Conservation (phyloP, 2,113 vertebrate species). For the Hyperopisus bebe region DNA sequence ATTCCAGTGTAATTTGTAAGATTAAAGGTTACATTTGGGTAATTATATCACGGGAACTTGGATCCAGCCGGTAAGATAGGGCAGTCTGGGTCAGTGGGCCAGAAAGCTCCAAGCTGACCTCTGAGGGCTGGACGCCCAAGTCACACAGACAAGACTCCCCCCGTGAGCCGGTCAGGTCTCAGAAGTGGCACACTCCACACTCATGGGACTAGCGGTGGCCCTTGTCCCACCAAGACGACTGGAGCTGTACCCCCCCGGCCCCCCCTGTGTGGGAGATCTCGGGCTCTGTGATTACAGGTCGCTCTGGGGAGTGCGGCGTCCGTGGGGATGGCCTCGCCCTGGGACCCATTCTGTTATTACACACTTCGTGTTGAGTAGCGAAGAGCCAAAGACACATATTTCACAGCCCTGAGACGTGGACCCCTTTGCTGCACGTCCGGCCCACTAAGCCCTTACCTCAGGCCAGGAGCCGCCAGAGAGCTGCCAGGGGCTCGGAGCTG, state of each 20-base stretch:
- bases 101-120: neutral
- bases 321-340: slow-evolving; percentile 19
- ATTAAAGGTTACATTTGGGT: slow-evolving; percentile 54
- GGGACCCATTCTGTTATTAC: neutral
- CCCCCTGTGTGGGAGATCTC: slow-evolving; percentile 45
- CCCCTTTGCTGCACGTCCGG: slow-evolving; percentile 30
- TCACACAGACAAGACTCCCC: neutral
- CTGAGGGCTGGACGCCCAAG: neutral
- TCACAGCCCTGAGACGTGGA: slow-evolving; percentile 38
- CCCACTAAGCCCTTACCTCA: neutral
- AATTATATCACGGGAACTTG: slow-evolving; percentile 54
- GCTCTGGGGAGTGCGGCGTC: neutral
- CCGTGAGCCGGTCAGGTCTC: neutral
- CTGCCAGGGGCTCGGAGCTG: neutral
- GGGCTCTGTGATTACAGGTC: neutral
- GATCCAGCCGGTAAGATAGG: slow-evolving; percentile 16
- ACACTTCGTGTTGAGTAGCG: neutral
- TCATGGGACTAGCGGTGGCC: neutral
- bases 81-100: neutral
- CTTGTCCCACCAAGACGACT: neutral
- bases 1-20: slow-evolving; percentile 39
- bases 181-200: neutral
- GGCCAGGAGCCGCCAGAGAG: neutral
- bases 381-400: slow-evolving; percentile 31
- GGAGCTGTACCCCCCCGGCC: slow-evolving; percentile 34